A percentile compares a stretch with the other conserved stretches of the same genome.
Evolutionary conservation across 2,797 vertebrate species (phyloP).

Genomic region (Liparis tanakae): DNA sequence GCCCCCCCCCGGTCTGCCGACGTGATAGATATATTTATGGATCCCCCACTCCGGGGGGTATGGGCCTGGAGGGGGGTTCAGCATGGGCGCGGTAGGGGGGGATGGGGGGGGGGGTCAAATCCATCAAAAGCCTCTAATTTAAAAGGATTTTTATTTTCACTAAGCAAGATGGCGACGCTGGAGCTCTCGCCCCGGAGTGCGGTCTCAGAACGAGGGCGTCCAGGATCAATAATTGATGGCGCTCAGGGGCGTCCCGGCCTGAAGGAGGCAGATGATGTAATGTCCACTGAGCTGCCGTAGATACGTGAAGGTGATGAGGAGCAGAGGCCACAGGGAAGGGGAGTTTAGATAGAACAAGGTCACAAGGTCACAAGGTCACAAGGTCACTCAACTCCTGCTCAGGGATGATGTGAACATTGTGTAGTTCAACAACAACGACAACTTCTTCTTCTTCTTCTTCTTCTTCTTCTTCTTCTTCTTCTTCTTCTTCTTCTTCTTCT

Average conservation of each 20-base stretch:
- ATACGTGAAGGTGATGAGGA: no score
- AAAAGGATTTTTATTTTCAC: constrained; percentile 70
- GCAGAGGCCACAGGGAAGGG: no score
- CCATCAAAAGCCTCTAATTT: constrained; percentile 71
- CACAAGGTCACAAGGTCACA: no score
- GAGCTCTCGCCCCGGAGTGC: constrained; percentile 55
- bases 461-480: no score
- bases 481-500: no score
- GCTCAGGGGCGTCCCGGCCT: not conserved
- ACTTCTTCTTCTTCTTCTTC: no score
- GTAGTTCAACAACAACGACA: no score
- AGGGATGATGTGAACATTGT: no score
- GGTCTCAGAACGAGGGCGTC: constrained; percentile 65
- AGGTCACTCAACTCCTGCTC: no score
- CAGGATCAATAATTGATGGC: constrained; percentile 79
- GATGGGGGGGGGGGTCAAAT: constrained; percentile 55
- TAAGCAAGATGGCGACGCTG: constrained; percentile 63
- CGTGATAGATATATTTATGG: constrained; percentile 81
- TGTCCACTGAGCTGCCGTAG: no score
- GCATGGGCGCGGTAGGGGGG: constrained; percentile 21
- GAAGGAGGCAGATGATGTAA: no score
- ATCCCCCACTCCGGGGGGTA: constrained; percentile 64
- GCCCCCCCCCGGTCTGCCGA: constrained; percentile 40
- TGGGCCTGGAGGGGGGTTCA: constrained; percentile 57
- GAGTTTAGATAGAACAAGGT: no score